phyloP scores from a whole-genome alignment of 2,797 vertebrate species.

The Limnodromus scolopaceus region DNA sequence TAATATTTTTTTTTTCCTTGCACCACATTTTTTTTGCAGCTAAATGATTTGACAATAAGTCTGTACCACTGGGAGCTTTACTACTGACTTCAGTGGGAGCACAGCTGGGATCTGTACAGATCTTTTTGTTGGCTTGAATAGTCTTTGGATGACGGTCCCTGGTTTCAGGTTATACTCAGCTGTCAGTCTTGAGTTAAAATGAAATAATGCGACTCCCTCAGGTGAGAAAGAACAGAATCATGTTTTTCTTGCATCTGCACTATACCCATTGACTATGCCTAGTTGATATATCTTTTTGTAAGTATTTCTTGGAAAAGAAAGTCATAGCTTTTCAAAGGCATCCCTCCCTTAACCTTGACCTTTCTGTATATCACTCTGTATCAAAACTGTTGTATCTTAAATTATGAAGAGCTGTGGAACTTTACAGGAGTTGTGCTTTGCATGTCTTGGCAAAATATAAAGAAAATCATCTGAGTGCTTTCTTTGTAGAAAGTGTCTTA shows the following conservation, averaged over 20 bases:
- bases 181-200: conserved; percentile 65
- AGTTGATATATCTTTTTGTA: background rate
- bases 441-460: background rate
- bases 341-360: background rate
- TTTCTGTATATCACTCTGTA: background rate
- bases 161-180: conserved; percentile 41
- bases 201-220: conserved; percentile 37
- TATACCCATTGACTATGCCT: background rate
- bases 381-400: background rate
- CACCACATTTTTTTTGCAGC: background rate
- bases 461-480: background rate
- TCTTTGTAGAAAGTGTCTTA: background rate
- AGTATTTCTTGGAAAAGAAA: background rate
- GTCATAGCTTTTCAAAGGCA: background rate
- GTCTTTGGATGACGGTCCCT: background rate
- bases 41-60: conserved; percentile 24
- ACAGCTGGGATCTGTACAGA: background rate
- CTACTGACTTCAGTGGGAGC: background rate
- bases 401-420: background rate
- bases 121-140: background rate
- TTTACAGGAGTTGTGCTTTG: background rate
- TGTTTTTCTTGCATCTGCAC: background rate
- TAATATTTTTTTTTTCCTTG: background rate
- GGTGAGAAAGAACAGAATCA: background rate
- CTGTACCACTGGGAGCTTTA: background rate